Evolutionary conservation across 2,797 vertebrate genomes (phyloP), one percentile per base, ranked within the genome.

Genomic region (Darevskia nairensis): DNA sequence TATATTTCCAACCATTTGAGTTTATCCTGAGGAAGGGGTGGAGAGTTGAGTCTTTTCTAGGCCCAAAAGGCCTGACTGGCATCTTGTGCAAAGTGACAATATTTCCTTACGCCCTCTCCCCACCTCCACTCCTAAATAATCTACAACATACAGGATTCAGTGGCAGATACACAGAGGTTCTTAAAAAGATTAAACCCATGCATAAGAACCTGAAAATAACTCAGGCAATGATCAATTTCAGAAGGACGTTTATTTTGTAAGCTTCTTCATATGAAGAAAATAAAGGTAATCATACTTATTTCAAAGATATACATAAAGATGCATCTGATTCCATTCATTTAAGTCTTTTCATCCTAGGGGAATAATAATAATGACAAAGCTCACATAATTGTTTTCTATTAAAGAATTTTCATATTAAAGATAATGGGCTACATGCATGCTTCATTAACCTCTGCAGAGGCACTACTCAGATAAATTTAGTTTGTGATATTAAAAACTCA

Each of bases 381-480:
- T 82, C 35, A 75, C 39, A 41, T 15, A 21, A 29, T 10, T 84
- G 64, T n/a, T 50, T 84, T 78, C 64, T 8, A 13, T 68, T 55
- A 50, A 69, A 68, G 10, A 39, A n/a, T 39, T n/a, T 84, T 82
- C 41, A 39, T 32, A 78, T 84, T 77, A 55, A 83, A 82, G 23
- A 55, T 81, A 86, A 80, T 69, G 29, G 44, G 44, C 66, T 55
- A 46, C n/a, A 27, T 69, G 41, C 44, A 79, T 55, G 39, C 44
- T 35, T 78, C 29, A 69, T 69, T 68, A 77, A 69, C 46, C 27
- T 87, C 6, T 41, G 17, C 27, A 55, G 64, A 69, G 21, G 23
- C 44, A 79, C 64, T 35, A 78, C 3, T 68, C 29, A 55, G 85
- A 80, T 86, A 79, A 55, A 86, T 71, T 69, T 86, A 64, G 32